Base-by-base conservation (phyloP, 2,113 vertebrate genomes). In the Osmerus eperlanus region DNA sequence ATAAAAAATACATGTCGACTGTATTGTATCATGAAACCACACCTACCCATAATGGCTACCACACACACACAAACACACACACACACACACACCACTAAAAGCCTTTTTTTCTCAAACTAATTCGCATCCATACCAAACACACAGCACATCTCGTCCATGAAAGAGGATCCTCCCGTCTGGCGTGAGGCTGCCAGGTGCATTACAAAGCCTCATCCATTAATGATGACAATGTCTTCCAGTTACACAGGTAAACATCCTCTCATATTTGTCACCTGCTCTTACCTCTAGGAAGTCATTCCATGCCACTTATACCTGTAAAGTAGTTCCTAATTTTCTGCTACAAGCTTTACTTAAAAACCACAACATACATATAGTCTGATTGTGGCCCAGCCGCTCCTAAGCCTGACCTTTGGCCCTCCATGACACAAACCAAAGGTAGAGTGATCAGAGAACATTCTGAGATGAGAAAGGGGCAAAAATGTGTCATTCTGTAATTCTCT, bases 131-230 rank as follows among this genome's bases (percentile, higher is more conserved):
- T 60, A 8, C 18, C 32, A 67, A 32, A 64, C 15, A 52, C 54
- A 73, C 71, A 19, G 71, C 77, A 62, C 74, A 86, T 85, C 75
- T 80, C 66, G 73, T 62, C 68, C 72, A 61, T 86, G 89, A 88
- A 91, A 90, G 82, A 41, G 58, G 81, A 91, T 79, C 83, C 58
- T 13, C 67, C 66, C 68, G 67, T 55, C 63, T 84, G 84, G 85
- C 79, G 78, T 61, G 28, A 67, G 71, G 83, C 79, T 79, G 84
- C 84, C 85, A 90, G 89, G 80, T 86, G 86, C 86, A 88, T 89
- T 89, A 80, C 88, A 82, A 87, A 81, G 76, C 73, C 80, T 86
- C 86, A 89, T 91, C 67, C 71, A 91, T 92, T 85, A 85, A 75
- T 85, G 75, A 70, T 51, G 16, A 23, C 65, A 16, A 3, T 15